Conservation (phyloP, 2,797 vertebrate genomes). For the Syndactyla subalaris region DNA sequence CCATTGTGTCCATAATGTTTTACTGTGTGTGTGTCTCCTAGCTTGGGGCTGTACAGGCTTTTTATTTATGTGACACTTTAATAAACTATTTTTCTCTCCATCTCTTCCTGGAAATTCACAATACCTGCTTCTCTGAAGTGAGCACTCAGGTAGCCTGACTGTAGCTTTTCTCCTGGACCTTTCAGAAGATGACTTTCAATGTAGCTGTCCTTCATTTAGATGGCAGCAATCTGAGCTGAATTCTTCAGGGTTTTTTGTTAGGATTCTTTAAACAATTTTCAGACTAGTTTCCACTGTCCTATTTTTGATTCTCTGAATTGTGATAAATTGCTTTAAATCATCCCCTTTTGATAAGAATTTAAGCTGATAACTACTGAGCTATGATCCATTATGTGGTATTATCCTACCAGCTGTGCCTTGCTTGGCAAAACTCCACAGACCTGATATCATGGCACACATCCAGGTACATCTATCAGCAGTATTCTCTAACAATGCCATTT, state of each 20-base stretch:
- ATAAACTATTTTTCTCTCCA: not conserved
- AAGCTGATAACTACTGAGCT: not conserved
- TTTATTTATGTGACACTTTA: not conserved
- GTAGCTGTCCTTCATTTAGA: not conserved
- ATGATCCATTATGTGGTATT: not conserved
- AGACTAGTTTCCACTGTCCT: not conserved
- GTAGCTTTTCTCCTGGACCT: not conserved
- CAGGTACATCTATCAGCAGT: not conserved
- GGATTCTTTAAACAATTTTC: not conserved
- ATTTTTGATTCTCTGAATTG: not conserved
- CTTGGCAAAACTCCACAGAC: not conserved
- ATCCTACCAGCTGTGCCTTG: slow-evolving; percentile 1
- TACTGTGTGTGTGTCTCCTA: not conserved
- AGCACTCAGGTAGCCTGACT: not conserved
- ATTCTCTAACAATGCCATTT: not conserved
- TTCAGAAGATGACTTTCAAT: not conserved
- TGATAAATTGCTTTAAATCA: slow-evolving; percentile 30
- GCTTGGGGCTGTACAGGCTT: not conserved
- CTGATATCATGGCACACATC: not conserved
- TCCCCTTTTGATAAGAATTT: not conserved
- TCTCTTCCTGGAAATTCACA: not conserved
- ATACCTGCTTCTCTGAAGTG: not conserved
- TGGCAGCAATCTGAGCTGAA: not conserved
- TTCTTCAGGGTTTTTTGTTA: not conserved
- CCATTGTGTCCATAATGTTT: not conserved